Evolutionary conservation across 2,113 vertebrate species (phyloP).

Genomic region (Stomatorhinus ivindoensis): DNA sequence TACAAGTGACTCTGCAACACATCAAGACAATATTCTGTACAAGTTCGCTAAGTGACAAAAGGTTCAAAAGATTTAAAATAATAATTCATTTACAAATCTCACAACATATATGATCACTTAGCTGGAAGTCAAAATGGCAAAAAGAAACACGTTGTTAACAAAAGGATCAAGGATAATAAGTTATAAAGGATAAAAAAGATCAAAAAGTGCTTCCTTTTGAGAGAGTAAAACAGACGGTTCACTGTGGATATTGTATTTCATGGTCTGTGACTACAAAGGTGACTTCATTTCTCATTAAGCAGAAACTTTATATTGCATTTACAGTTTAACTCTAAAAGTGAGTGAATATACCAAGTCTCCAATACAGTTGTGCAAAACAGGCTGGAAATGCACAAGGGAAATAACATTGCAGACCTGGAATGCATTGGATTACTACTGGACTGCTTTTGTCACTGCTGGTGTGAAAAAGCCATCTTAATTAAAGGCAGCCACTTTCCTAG

Average conservation of each 20-base stretch:
- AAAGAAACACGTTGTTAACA: neutral
- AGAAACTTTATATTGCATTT: neutral
- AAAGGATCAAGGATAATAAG: neutral
- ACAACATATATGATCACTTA: neutral
- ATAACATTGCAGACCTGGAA: neutral
- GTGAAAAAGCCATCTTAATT: neutral
- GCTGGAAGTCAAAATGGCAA: neutral
- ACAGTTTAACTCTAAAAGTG: neutral
- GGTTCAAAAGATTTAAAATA: neutral
- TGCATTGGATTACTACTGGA: neutral
- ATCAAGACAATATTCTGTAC: neutral
- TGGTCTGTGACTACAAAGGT: neutral
- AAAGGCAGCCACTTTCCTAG: neutral
- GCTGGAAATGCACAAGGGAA: neutral
- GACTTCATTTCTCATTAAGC: neutral
- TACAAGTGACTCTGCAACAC: neutral
- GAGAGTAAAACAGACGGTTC: neutral
- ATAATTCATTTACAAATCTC: conserved; percentile 8
- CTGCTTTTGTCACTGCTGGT: neutral
- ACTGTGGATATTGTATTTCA: neutral
- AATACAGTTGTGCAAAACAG: neutral
- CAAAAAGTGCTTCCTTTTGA: conserved; percentile 7
- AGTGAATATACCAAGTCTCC: neutral
- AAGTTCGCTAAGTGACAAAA: conserved; percentile 7
- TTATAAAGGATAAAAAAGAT: conserved; percentile 1